phyloP scores from a whole-genome alignment of 2,113 vertebrate genomes.

The Sinosuthora webbiana region DNA sequence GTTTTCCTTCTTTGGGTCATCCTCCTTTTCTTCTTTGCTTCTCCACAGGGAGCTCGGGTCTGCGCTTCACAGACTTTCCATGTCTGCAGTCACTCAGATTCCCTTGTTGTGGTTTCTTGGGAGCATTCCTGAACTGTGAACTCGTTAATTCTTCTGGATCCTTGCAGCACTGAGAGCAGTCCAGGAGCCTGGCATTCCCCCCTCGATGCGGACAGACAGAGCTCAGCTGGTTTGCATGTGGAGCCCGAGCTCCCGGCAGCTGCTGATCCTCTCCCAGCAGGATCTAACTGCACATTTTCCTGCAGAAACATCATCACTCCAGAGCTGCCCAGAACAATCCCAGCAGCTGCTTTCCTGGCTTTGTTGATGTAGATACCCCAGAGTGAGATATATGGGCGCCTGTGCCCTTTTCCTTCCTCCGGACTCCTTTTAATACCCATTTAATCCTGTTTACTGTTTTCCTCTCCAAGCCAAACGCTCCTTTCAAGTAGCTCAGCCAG shows the following conservation, averaged over 20 bases:
- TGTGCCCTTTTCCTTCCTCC: background rate
- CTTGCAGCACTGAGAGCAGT: background rate
- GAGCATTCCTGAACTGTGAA: background rate
- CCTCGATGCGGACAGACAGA: background rate
- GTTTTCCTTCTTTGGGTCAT: background rate
- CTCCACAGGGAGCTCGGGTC: background rate
- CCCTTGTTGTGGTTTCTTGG: background rate
- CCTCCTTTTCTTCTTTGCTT: background rate
- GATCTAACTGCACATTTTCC: background rate
- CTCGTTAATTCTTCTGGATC: background rate
- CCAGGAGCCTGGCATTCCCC: background rate
- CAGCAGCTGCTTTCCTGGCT: conserved; percentile 39
- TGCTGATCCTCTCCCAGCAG: background rate
- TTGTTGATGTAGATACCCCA: background rate
- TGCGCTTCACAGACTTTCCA: background rate
- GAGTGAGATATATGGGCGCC: background rate
- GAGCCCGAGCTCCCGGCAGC: background rate
- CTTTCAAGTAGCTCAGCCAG: conserved; percentile 38
- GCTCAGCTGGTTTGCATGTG: background rate
- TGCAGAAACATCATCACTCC: background rate
- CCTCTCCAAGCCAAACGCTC: background rate
- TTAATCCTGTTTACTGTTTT: conserved; percentile 43
- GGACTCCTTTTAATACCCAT: conserved; percentile 19
- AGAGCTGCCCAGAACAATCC: background rate
- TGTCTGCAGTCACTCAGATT: background rate